Percentiles rank a stretch among this genome's conserved stretches.
phyloP scores from a whole-genome alignment of 2,888 invertebrate species.

The Opisthograptis luteolata region DNA sequence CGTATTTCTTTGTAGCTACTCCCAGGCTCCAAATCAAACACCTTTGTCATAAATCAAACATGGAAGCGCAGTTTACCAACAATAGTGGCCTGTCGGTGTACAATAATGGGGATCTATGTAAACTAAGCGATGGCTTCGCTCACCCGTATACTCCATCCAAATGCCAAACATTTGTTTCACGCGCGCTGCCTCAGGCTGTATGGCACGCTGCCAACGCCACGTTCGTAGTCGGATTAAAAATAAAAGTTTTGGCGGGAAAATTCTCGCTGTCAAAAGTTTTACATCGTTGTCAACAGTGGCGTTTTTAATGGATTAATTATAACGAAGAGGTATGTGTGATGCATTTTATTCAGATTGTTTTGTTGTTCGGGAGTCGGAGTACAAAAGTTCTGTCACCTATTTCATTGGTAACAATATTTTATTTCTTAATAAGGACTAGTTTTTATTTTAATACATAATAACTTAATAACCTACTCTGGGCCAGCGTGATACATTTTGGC shows the following conservation, averaged over 20 bases:
- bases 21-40: constrained; percentile 6
- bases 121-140: constrained; percentile 32
- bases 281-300: constrained; percentile 30
- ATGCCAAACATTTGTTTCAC: constrained; percentile 55
- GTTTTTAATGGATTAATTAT: constrained; percentile 27
- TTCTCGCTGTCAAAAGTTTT: constrained; percentile 41
- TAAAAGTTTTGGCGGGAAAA: constrained; percentile 49
- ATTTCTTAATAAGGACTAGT: too few species aligned
- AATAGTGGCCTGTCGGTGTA: constrained; percentile 35
- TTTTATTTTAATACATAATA: too few species aligned
- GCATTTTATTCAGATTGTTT: background rate
- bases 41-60: constrained; percentile 30
- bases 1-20: background rate
- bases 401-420: too few species aligned
- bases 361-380: background rate
- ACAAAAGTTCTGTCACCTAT: too few species aligned
- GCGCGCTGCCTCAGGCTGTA: constrained; percentile 49
- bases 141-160: constrained; percentile 21
- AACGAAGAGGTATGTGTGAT: constrained; percentile 14
- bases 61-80: constrained; percentile 29
- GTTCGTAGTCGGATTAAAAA: constrained; percentile 39
- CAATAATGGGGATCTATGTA: constrained; percentile 30
- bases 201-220: constrained; percentile 47
- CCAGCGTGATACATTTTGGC: too few species aligned
- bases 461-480: too few species aligned